These are phyloP conservation scores for Coregonus sp. DNA, from an alignment of 2,797 vertebrate species.

Conservation along the genomic window DNA sequence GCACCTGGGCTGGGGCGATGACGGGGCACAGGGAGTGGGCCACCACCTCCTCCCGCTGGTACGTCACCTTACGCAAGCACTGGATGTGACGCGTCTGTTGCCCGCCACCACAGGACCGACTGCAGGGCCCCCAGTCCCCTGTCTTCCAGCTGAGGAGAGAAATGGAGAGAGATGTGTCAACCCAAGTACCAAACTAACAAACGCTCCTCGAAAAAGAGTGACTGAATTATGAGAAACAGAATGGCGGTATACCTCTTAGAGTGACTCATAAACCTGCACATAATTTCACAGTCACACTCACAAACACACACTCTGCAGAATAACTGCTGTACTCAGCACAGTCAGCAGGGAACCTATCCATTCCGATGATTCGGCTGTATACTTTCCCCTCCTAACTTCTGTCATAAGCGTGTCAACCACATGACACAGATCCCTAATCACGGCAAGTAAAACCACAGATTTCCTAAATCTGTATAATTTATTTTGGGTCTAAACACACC, in stretches of 20 bases:
- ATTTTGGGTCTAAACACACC: constrained; percentile 32
- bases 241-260: background rate
- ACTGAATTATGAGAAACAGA: background rate
- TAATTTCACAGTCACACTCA: constrained; percentile 1
- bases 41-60: constrained; percentile 85
- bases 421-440: constrained; percentile 41
- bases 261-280: background rate
- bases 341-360: background rate
- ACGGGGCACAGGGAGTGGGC: constrained; percentile 86
- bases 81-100: constrained; percentile 84
- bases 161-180: background rate
- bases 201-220: background rate
- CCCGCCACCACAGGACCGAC: constrained; percentile 85
- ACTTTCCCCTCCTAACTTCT: constrained; percentile 20
- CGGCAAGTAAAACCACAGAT: constrained; percentile 33
- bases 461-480: constrained; percentile 29
- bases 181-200: background rate
- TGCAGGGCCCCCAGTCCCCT: constrained; percentile 87
- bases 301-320: background rate
- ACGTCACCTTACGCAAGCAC: constrained; percentile 86
- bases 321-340: background rate
- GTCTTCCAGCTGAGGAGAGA: constrained; percentile 80
- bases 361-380: constrained; percentile 3
- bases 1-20: constrained; percentile 82
- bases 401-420: constrained; percentile 36